These are phyloP conservation scores for Labeo catla DNA, from an alignment of 2,113 vertebrate species.

Conservation along the genomic window DNA sequence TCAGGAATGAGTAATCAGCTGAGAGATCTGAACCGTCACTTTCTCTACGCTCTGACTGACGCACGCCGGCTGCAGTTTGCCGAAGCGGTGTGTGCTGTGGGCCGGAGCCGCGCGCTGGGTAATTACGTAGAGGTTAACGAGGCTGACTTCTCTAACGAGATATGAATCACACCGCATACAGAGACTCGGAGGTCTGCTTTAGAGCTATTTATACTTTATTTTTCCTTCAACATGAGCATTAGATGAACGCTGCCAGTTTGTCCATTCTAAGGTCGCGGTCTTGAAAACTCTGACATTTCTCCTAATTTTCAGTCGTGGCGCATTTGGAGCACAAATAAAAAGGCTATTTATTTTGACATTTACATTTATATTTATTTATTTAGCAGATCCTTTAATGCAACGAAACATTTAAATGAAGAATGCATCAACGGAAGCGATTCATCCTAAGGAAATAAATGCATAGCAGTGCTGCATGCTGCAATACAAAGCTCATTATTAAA, in stretches of 20 bases:
- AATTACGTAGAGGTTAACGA: slow-evolving; percentile 56
- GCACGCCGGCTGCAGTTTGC: slow-evolving; percentile 7
- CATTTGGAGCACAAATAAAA: background rate
- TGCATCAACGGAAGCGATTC: background rate
- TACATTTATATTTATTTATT: slow-evolving; percentile 5
- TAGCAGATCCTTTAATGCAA: background rate
- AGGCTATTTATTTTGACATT: slow-evolving; percentile 18
- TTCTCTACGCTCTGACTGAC: slow-evolving; percentile 1
- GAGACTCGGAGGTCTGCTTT: slow-evolving; percentile 14
- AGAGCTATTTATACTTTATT: slow-evolving; percentile 10
- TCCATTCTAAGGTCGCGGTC: background rate
- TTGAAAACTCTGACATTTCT: slow-evolving; percentile 3
- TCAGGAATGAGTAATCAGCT: slow-evolving; percentile 10
- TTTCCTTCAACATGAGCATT: slow-evolving; percentile 19
- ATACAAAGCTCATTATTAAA: background rate
- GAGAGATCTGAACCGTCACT: slow-evolving; percentile 6
- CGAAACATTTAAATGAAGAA: background rate
- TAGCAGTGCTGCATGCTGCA: background rate
- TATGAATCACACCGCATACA: slow-evolving; percentile 39
- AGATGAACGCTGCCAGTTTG: background rate
- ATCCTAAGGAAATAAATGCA: background rate
- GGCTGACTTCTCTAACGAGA: slow-evolving; percentile 48
- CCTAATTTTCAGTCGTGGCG: background rate
- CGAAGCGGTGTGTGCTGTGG: background rate
- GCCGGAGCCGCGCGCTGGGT: slow-evolving; percentile 14